Base-by-base conservation (phyloP, 2,888 invertebrate species). In the Agrotis ipsilon region DNA sequence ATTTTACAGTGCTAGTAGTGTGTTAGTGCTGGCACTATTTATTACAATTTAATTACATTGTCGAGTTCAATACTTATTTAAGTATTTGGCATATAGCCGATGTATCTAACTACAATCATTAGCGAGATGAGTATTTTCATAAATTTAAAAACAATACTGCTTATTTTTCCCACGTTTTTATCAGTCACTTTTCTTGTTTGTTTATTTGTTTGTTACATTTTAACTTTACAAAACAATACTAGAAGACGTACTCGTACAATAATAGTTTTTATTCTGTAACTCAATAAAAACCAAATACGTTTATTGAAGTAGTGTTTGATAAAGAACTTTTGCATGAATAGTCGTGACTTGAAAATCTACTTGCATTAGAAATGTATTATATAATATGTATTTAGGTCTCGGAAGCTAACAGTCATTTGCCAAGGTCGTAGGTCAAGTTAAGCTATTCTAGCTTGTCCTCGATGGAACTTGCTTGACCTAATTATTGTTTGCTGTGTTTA, bases 41-140 rank as follows among this genome's bases (percentile, higher is more conserved):
- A 51, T 48, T 63, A 27, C 2, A 21, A 43, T 71, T 55, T 48
- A 21, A 43, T 71, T 55, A 43, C 43, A 55, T 13, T n/a, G 1
- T 71, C 64, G 14, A 0, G 16, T 21, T 45, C 65, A 65, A 49
- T 48, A 48, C 21, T 27, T 48, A 71, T 48, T 43, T 16, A 68
- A 18, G 11, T 55, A 7, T 45, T 49, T 18, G 13, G 7, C 21
- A 49, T 13, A 21, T 24, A 16, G 64, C 21, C n/a, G 39, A 16
- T 21, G 43, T 52, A 13, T 13, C 16, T 14, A 14, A 14, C 16
- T 46, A n/a, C n/a, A 7, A 32, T 48, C 18, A 21, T 39, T 18
- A 32, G 49, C 32, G 61, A 24, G 39, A 46, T 27, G 27, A 39
- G 32, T 39, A n/a, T 66, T 48, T 59, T n/a, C 49, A 21, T 48